phyloP scores from a whole-genome alignment of 2,888 invertebrate species.

The Camponotus fellah region DNA sequence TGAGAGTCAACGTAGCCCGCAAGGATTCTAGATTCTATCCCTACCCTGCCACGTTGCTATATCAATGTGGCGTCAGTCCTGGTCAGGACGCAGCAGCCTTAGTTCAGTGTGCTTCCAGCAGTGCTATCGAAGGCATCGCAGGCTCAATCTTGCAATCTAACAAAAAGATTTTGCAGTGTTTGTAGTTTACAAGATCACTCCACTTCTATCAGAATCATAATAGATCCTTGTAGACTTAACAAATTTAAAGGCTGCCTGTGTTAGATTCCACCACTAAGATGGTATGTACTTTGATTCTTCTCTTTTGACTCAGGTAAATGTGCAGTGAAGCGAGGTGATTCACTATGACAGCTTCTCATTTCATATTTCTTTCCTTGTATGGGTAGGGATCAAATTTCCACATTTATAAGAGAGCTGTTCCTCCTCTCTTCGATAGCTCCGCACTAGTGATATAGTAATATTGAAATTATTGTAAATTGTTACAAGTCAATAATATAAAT shows the following conservation, averaged over 20 bases:
- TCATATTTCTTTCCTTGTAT: conserved; percentile 78
- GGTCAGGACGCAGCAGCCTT: conserved; percentile 83
- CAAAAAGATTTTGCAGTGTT: conserved; percentile 62
- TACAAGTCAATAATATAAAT: neutral
- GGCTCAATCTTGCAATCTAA: conserved; percentile 67
- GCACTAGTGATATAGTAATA: conserved; percentile 17
- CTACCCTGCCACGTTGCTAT: conserved; percentile 71
- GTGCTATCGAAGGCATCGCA: conserved; percentile 79
- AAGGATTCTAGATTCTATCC: conserved; percentile 79
- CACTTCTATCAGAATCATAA: conserved; percentile 66
- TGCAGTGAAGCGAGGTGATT: conserved; percentile 81
- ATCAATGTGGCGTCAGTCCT: conserved; percentile 83
- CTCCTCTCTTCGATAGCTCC: neutral
- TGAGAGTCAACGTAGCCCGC: conserved; percentile 53
- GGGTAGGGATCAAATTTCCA: conserved; percentile 74
- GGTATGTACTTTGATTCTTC: conserved; percentile 81
- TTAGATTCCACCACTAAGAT: conserved; percentile 76
- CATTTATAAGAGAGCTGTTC: conserved; percentile 33
- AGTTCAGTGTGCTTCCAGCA: conserved; percentile 83
- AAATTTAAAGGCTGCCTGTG: conserved; percentile 58
- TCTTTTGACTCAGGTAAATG: conserved; percentile 80
- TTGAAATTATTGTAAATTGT: conserved; percentile 19
- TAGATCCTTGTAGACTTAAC: conserved; percentile 64
- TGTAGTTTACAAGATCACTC: conserved; percentile 55
- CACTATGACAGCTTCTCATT: conserved; percentile 85